Conservation (phyloP, 2,113 vertebrate genomes). For the Motacilla alba region DNA sequence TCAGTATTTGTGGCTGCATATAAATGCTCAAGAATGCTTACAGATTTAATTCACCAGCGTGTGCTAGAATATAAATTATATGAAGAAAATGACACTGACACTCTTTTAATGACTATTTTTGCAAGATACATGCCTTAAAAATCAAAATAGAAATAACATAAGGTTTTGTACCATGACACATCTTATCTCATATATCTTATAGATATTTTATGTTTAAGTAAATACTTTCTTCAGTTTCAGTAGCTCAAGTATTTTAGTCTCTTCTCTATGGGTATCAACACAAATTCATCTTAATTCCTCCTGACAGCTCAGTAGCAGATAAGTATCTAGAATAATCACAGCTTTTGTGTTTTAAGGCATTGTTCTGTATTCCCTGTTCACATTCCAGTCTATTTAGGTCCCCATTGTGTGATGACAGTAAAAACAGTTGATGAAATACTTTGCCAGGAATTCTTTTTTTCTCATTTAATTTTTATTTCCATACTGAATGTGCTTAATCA, state of each 20-base stretch:
- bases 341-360: background rate
- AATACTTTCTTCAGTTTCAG: background rate
- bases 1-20: background rate
- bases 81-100: background rate
- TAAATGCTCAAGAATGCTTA: background rate
- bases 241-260: background rate
- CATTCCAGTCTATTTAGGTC: background rate
- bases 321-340: background rate
- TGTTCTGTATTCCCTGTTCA: background rate
- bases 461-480: slow-evolving; percentile 16
- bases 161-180: background rate
- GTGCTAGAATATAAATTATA: background rate
- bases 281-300: background rate
- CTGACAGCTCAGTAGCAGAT: background rate
- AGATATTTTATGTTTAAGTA: background rate
- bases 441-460: background rate
- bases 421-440: slow-evolving; percentile 11
- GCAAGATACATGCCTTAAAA: background rate
- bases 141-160: background rate
- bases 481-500: background rate
- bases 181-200: background rate
- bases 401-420: background rate
- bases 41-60: background rate
- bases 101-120: background rate
- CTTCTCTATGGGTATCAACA: background rate